Evolutionary conservation across 2,888 invertebrate species (phyloP).

Genomic region (Leptothorax acervorum): DNA sequence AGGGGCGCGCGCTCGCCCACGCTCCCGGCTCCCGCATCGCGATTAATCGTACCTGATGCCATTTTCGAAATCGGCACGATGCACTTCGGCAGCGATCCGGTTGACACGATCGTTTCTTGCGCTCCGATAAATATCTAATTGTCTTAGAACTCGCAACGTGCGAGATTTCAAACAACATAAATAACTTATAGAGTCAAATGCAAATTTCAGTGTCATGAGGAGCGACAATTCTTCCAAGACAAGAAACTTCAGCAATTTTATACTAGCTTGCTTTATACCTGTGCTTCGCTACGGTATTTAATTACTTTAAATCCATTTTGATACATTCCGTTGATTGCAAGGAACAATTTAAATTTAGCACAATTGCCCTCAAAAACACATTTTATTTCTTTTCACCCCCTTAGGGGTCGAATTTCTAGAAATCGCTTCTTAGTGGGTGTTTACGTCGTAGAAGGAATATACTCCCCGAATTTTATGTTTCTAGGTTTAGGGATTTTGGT

Average conservation of each 20-base stretch:
- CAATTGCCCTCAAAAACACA: no score
- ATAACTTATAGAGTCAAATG: background rate
- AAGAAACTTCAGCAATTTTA: background rate
- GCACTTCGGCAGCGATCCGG: conserved; percentile 2
- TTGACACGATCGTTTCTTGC: background rate
- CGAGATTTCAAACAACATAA: background rate
- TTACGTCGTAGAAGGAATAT: no score
- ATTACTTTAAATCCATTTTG: no score
- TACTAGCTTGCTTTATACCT: no score
- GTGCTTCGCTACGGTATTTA: background rate
- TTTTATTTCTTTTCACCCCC: no score
- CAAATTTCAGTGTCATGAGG: background rate
- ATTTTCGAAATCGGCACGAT: conserved; percentile 50
- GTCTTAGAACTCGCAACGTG: background rate
- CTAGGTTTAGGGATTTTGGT: no score
- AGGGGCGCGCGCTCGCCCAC: conserved; percentile 36
- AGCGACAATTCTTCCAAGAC: background rate
- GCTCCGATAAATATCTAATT: conserved; percentile 12
- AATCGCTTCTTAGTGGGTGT: no score
- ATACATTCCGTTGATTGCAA: no score
- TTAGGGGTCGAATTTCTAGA: no score
- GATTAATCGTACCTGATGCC: conserved; percentile 50
- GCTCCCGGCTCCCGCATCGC: conserved; percentile 27
- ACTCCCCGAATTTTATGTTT: no score
- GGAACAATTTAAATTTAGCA: no score